Evolutionary conservation across 2,113 vertebrate genomes (phyloP).

Genomic region (Paedocypris sp.): DNA sequence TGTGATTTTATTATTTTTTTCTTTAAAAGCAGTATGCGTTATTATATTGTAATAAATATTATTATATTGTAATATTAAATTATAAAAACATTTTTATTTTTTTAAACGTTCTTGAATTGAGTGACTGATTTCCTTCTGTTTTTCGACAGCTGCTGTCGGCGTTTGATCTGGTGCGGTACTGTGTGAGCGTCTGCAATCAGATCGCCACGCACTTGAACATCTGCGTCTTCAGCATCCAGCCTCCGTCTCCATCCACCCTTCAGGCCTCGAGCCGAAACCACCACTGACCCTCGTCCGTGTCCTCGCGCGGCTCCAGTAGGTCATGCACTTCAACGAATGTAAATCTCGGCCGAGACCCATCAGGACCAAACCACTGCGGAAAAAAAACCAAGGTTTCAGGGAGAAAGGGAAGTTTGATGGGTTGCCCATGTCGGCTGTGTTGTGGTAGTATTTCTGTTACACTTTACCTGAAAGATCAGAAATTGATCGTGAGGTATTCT

Average conservation of each 20-base stretch:
- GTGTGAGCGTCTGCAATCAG: conserved; percentile 76
- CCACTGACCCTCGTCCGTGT: conserved; percentile 13
- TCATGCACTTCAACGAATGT: conserved; percentile 12
- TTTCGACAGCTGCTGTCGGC: conserved; percentile 63
- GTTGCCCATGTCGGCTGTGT: too few species aligned
- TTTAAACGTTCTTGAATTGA: too few species aligned
- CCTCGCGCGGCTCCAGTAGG: background rate
- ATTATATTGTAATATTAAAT: too few species aligned
- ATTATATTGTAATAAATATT: too few species aligned
- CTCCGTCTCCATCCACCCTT: conserved; percentile 46
- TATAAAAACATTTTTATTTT: too few species aligned
- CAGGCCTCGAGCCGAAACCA: conserved; percentile 46
- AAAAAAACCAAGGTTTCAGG: too few species aligned
- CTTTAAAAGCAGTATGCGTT: too few species aligned
- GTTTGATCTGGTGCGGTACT: conserved; percentile 73
- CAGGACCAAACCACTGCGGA: background rate
- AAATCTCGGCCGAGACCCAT: background rate
- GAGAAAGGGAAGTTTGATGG: too few species aligned
- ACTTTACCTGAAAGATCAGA: too few species aligned
- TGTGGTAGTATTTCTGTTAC: too few species aligned
- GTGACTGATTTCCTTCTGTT: background rate
- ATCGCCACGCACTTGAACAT: conserved; percentile 77
- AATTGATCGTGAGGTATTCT: too few species aligned
- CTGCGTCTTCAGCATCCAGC: conserved; percentile 72
- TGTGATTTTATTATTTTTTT: too few species aligned